Percentiles rank a stretch among this genome's conserved stretches.
Conservation (phyloP, 2,797 vertebrate species). For the Tragelaphus oryx region DNA sequence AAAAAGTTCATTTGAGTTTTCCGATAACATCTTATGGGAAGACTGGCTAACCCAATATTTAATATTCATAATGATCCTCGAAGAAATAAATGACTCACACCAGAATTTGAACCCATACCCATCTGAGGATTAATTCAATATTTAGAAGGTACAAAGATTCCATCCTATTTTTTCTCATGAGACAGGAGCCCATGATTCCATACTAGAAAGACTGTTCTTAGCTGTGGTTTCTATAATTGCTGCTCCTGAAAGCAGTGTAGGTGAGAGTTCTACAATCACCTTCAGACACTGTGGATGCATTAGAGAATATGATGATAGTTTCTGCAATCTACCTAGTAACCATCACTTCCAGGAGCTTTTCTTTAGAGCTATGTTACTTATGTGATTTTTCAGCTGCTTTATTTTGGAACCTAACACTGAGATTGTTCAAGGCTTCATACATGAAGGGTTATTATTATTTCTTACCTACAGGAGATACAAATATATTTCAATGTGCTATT, state of each 20-base stretch:
- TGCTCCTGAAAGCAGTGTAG: constrained; percentile 34
- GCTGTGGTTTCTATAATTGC: constrained; percentile 46
- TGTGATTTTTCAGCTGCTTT: constrained; percentile 50
- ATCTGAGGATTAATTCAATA: neutral
- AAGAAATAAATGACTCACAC: neutral
- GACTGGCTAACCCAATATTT: neutral
- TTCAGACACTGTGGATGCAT: constrained; percentile 48
- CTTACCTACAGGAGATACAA: constrained; percentile 25
- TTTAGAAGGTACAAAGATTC: neutral
- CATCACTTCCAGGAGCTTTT: constrained; percentile 23
- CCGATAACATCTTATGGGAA: neutral
- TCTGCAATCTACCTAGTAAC: constrained; percentile 38
- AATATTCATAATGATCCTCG: neutral
- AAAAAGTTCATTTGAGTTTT: neutral
- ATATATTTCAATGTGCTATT: constrained; percentile 5
- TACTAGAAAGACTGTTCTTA: constrained; percentile 34
- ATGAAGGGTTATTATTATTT: constrained; percentile 38
- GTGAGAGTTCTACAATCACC: constrained; percentile 22
- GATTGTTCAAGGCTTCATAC: constrained; percentile 1
- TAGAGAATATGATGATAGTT: constrained; percentile 53
- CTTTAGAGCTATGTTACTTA: constrained; percentile 13
- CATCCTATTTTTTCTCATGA: neutral
- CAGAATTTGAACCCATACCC: neutral
- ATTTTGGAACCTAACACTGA: constrained; percentile 44
- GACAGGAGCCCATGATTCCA: neutral